Base-by-base conservation (phyloP, 2,888 invertebrate genomes). In the Sphecodes monilicornis region DNA sequence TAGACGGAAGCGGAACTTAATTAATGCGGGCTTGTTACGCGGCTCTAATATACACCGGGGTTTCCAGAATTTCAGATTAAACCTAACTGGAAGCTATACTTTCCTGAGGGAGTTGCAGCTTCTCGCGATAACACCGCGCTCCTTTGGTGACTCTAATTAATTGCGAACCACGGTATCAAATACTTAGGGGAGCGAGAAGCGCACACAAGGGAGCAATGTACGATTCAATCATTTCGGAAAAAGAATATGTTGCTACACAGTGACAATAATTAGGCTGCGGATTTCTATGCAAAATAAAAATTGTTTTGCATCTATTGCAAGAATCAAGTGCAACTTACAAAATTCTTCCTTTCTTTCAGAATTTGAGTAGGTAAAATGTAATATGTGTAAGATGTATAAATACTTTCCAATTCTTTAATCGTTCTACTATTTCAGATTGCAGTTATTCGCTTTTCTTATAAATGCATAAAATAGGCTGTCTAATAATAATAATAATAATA, bases 1-100 rank as follows among this genome's bases (percentile, higher is more conserved):
- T 69, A 76, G 74, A 82, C 89, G 84, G 88, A 88, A 89, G 80
- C 82, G 90, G 88, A 90, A 91, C 89, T 91, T 91, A 91, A 91
- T 92, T 92, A 92, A 90, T 88, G 90, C 90, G 80, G 87, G 85
- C 76, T 86, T 81, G 75, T 89, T 88, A 86, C 76, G 89, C 74
- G 79, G 73, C 78, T 74, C 75, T 80, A 90, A 90, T 87, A 77
- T 85, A 76, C 75, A 74, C 76, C 64, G 46, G 36, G 70, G 69
- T 81, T 83, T 78, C 64, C 85, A 76, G 80, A 80, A 88, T 83
- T 88, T 72, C 72, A 54, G 69, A 76, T 85, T 85, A 82, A 82
- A 79, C 82, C 80, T 70, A 82, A 81, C 82, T 80, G 76, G 75
- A 78, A 73, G 76, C 72, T 73, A 72, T 70, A 76, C 78, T 87